Evolutionary conservation across 2,888 invertebrate genomes (phyloP).

Genomic region (Gymnocheta viridis): DNA sequence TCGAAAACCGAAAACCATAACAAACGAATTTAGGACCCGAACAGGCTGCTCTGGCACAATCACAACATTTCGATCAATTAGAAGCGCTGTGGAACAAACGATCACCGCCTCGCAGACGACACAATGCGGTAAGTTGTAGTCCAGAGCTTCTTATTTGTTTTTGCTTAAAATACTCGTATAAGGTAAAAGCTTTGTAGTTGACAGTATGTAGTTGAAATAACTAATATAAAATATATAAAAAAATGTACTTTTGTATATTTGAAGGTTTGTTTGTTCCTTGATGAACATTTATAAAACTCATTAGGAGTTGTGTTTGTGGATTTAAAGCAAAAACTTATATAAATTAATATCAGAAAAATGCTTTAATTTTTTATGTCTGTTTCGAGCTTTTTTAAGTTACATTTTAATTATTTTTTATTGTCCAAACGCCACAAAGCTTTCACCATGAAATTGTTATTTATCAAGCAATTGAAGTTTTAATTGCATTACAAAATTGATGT

Average conservation of each 20-base stretch:
- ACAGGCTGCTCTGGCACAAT: conserved; percentile 91
- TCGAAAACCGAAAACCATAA: conserved; percentile 88
- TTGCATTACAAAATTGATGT: background rate
- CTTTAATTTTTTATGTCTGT: conserved; percentile 42
- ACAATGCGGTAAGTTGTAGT: conserved; percentile 84
- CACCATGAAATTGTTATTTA: conserved; percentile 4
- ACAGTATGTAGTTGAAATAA: conserved; percentile 28
- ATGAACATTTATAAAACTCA: conserved; percentile 38
- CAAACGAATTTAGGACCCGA: conserved; percentile 88
- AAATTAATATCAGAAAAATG: conserved; percentile 16
- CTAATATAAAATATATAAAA: background rate
- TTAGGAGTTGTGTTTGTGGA: conserved; percentile 52
- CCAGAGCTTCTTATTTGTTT: background rate
- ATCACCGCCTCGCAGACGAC: conserved; percentile 89
- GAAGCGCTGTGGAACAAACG: conserved; percentile 93
- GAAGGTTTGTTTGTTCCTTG: conserved; percentile 26
- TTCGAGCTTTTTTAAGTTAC: conserved; percentile 22
- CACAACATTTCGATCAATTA: conserved; percentile 92
- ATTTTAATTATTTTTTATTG: conserved; percentile 19
- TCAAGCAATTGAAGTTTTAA: background rate
- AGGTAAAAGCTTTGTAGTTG: conserved; percentile 68
- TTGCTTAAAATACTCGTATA: conserved; percentile 1
- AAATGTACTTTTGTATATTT: background rate
- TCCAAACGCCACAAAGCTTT: conserved; percentile 63
- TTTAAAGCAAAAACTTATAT: conserved; percentile 1